Percentiles rank a stretch among this genome's conserved stretches.
phyloP scores from a whole-genome alignment of 1,140 invertebrate species.

The Drosophila kikkawai region DNA sequence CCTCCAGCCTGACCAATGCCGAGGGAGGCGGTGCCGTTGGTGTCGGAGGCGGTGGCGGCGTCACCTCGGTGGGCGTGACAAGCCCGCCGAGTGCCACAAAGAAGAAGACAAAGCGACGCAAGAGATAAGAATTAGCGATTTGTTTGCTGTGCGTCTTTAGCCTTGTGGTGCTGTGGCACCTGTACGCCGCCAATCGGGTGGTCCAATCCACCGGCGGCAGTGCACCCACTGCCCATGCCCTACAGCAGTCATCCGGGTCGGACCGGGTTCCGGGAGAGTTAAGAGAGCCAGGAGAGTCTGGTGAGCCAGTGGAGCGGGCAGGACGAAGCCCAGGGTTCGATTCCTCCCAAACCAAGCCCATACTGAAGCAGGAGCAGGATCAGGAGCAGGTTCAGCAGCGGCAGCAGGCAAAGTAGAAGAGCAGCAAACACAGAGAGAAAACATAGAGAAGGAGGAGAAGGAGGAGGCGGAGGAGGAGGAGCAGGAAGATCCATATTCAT shows the following conservation, averaged over 20 bases:
- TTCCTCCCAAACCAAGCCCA: background rate
- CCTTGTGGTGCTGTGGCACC: constrained; percentile 76
- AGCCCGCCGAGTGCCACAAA: constrained; percentile 75
- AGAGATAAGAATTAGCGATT: constrained; percentile 85
- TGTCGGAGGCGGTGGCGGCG: background rate
- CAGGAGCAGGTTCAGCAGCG: constrained; percentile 12
- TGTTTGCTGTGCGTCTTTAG: constrained; percentile 85
- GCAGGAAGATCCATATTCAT: background rate
- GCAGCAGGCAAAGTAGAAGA: constrained; percentile 27
- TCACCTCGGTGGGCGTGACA: constrained; percentile 26
- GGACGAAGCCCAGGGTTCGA: background rate
- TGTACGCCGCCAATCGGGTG: constrained; percentile 64
- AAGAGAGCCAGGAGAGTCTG: background rate
- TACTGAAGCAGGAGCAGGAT: constrained; percentile 12
- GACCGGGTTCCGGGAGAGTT: background rate
- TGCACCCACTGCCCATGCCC: constrained; percentile 32
- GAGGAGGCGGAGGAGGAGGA: background rate
- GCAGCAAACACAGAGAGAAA: constrained; percentile 49
- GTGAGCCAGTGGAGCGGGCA: background rate
- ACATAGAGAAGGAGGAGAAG: background rate
- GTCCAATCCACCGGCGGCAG: background rate
- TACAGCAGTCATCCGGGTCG: constrained; percentile 7
- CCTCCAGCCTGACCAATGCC: background rate
- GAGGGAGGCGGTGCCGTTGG: background rate
- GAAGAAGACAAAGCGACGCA: constrained; percentile 83